Percentiles rank a stretch among this genome's conserved stretches.
These are phyloP conservation scores for Theretra japonica DNA, from an alignment of 2,888 invertebrate species.

Conservation along the genomic window DNA sequence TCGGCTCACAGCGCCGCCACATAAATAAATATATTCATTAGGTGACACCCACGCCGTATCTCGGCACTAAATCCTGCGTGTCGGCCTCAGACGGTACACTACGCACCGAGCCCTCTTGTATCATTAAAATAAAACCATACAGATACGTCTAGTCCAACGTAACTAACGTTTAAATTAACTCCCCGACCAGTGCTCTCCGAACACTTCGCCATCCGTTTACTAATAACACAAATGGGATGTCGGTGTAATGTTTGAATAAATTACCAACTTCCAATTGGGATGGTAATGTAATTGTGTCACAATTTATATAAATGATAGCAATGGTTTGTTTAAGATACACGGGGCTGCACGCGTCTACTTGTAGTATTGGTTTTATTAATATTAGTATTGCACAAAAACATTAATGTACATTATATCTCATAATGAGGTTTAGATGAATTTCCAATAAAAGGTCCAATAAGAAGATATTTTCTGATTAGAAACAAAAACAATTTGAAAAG, in stretches of 20 bases:
- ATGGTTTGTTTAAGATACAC: background rate
- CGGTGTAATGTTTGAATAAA: constrained; percentile 13
- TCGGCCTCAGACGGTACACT: constrained; percentile 66
- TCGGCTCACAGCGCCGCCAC: constrained; percentile 61
- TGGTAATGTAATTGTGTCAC: constrained; percentile 15
- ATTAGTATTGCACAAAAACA: background rate
- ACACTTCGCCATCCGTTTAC: constrained; percentile 21
- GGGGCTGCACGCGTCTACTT: background rate
- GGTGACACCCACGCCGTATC: constrained; percentile 82
- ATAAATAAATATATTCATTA: constrained; percentile 85
- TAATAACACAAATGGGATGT: constrained; percentile 24
- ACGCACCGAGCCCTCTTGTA: constrained; percentile 38
- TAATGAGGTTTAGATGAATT: too few species aligned
- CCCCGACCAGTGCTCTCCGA: background rate
- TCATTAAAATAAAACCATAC: constrained; percentile 51
- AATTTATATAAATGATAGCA: constrained; percentile 10
- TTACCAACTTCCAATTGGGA: background rate
- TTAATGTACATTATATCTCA: background rate
- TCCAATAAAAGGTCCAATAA: too few species aligned
- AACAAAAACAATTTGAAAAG: background rate
- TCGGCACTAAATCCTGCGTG: constrained; percentile 79
- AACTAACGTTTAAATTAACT: constrained; percentile 18
- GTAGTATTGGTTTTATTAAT: background rate
- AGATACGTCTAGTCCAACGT: constrained; percentile 25
- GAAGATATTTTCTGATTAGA: too few species aligned